phyloP scores from a whole-genome alignment of 2,888 invertebrate genomes.

The Ptychoptera contaminata region DNA sequence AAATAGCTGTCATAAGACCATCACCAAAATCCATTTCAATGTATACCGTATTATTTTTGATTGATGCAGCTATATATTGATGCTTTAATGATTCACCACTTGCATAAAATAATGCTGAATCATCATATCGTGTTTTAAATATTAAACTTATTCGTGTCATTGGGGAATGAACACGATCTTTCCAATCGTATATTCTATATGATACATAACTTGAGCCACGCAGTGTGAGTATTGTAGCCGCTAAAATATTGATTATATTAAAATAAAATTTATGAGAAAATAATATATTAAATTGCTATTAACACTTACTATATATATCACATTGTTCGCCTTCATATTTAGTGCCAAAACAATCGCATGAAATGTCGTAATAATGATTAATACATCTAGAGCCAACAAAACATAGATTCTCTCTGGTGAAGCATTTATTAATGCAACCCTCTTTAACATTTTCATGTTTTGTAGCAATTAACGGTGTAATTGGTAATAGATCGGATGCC shows the following conservation, averaged over 20 bases:
- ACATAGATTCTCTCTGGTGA: constrained; percentile 67
- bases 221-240: constrained; percentile 71
- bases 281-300: neutral
- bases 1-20: constrained; percentile 48
- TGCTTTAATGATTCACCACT: constrained; percentile 74
- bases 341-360: constrained; percentile 88
- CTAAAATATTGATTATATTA: constrained; percentile 33
- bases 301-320: constrained; percentile 67
- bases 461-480: constrained; percentile 69
- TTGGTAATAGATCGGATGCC: constrained; percentile 64
- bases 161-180: constrained; percentile 76
- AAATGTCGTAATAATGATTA: constrained; percentile 77
- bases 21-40: constrained; percentile 81
- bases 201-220: constrained; percentile 85
- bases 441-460: constrained; percentile 81
- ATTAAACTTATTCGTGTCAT: constrained; percentile 74
- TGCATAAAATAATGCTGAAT: constrained; percentile 84
- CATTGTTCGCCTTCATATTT: constrained; percentile 83
- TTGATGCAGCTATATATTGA: constrained; percentile 79
- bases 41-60: constrained; percentile 66
- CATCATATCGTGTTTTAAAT: constrained; percentile 81
- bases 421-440: constrained; percentile 74
- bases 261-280: neutral
- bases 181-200: constrained; percentile 85
- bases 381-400: constrained; percentile 78